phyloP scores from a whole-genome alignment of 2,113 vertebrate species.

The Tenrec ecaudatus region DNA sequence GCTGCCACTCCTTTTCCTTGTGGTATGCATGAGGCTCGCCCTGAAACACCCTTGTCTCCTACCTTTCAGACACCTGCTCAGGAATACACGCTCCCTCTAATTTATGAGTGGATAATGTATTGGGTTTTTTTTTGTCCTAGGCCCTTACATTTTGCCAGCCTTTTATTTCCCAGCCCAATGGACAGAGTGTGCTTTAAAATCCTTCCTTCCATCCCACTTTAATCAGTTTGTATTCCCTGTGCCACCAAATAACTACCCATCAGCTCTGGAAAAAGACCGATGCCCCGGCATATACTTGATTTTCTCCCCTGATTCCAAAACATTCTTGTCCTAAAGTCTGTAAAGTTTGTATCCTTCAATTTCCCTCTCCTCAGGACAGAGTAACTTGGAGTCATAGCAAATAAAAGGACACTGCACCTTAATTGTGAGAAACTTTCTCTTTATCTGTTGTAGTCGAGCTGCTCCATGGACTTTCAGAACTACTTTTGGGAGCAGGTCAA shows the following conservation, averaged over 20 bases:
- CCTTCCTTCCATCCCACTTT: not conserved
- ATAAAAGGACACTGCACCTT: constrained; percentile 2
- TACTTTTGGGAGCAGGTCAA: not conserved
- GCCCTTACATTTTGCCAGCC: not conserved
- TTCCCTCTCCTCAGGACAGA: not conserved
- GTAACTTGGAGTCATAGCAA: not conserved
- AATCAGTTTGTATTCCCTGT: not conserved
- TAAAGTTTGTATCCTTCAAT: not conserved
- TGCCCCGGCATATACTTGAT: not conserved
- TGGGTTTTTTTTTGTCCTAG: constrained; percentile 27
- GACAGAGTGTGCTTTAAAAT: not conserved
- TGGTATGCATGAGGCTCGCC: not conserved
- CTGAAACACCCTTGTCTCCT: not conserved
- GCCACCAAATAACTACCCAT: not conserved
- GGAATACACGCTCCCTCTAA: rapidly evolving
- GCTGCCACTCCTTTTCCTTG: not conserved
- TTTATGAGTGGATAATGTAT: not conserved
- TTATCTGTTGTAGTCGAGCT: not conserved
- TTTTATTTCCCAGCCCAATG: not conserved
- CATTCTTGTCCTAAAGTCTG: constrained; percentile 11
- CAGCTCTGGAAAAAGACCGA: not conserved
- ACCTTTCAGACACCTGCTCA: not conserved
- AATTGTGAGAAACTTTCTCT: not conserved
- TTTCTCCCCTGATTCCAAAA: not conserved
- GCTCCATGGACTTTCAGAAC: not conserved